phyloP scores from a whole-genome alignment of 2,113 vertebrate species.

The Ia io region DNA sequence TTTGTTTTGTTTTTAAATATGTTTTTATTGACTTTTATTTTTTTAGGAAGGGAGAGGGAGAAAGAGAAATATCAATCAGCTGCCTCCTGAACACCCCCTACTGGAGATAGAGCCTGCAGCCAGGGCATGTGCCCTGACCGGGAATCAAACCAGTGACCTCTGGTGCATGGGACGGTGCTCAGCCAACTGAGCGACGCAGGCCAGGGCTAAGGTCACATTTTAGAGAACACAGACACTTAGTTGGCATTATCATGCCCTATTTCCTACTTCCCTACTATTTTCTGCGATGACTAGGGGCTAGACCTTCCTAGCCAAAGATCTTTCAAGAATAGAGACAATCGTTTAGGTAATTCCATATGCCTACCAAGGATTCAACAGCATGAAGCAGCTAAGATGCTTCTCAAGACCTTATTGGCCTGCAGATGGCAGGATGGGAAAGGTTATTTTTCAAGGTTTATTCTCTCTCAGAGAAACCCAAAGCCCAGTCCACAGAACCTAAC shows the following conservation, averaged over 20 bases:
- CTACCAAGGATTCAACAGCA: background rate
- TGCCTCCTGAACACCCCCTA: background rate
- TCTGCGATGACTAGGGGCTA: background rate
- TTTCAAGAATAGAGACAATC: background rate
- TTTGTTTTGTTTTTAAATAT: background rate
- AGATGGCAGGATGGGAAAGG: background rate
- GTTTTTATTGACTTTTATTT: background rate
- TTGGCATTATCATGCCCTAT: background rate
- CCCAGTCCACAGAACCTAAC: background rate
- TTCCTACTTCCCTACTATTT: background rate
- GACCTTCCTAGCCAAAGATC: background rate
- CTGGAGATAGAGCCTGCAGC: background rate
- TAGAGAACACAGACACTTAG: background rate
- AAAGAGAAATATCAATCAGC: background rate
- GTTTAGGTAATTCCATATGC: background rate
- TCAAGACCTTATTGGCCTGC: background rate
- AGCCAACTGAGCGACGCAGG: background rate
- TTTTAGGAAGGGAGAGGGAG: no score
- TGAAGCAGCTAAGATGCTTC: background rate
- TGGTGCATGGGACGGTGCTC: background rate
- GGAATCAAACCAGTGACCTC: background rate
- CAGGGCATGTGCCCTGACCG: background rate
- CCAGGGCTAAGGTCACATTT: background rate
- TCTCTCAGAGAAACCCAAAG: background rate
- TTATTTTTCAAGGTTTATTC: background rate